Evolutionary conservation across 2,113 vertebrate genomes (phyloP), one percentile per base, ranked within the genome.

Genomic region (Crotalus tigris): DNA sequence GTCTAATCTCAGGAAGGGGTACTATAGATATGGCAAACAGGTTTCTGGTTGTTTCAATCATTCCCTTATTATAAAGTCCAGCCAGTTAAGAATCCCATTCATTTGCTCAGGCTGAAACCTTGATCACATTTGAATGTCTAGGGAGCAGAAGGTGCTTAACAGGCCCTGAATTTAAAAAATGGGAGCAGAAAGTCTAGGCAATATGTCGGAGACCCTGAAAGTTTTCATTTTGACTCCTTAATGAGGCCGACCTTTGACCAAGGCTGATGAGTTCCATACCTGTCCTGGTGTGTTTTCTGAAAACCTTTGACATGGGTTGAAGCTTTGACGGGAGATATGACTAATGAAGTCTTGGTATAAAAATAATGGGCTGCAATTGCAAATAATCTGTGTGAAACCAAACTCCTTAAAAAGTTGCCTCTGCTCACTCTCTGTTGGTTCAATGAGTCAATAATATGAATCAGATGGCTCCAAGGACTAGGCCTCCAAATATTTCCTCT

Each of bases 231-330:
- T 98, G 98, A 98, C 98, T 98, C 98, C 98, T 98, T 99, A 99
- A 99, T 99, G 99, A 99, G 99, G 97, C 97, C 96, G 98, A 98
- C 98, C 99, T 99, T 97, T 99, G 98, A 98, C 99, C 98, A 95
- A 3, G 94, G 97, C 97, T 99, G 99, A 99, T 99, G 99, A 99
- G 98, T 99, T 99, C 99, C 98, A 99, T 99, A 99, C 98, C 98
- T 98, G 98, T 98, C 98, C 98, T 98, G 98, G 98, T 98, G 97
- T 97, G 98, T 98, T 98, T 98, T 98, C 96, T 97, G 97, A 97
- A 98, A 98, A 98, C 96, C 97, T 98, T 98, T 97, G 97, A 98
- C 98, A 98, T 98, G 98, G 98, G 98, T 98, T 98, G 97, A 98
- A 96, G 97, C 97, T 98, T 97, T 99, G 98, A 99, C 98, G 98